Conservation (phyloP, 2,797 vertebrate genomes). For the Apodemus agrarius region DNA sequence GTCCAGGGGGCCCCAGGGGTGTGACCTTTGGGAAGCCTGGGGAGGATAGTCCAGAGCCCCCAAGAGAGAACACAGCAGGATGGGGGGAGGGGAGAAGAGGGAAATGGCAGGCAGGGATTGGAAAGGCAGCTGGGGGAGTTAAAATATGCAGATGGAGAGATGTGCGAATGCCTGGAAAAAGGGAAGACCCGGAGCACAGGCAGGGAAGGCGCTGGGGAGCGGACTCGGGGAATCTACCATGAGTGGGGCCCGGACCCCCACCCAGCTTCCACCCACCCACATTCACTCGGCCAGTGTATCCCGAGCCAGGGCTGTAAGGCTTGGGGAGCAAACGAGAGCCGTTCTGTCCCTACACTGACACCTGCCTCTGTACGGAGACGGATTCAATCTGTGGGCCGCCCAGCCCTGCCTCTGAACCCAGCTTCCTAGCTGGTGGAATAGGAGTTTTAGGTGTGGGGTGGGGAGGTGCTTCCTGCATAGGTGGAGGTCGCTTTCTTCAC, state of each 20-base stretch:
- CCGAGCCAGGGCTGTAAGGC: neutral
- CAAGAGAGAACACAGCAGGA: slow-evolving; percentile 65
- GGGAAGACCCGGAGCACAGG: slow-evolving; percentile 85
- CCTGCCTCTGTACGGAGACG: neutral
- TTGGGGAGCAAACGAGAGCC: neutral
- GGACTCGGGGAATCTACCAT: slow-evolving; percentile 79
- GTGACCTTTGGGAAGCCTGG: slow-evolving; percentile 28
- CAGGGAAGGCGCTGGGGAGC: slow-evolving; percentile 70
- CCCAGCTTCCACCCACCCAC: neutral
- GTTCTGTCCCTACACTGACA: neutral
- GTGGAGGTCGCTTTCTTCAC: neutral
- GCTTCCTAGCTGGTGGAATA: neutral
- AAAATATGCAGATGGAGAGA: slow-evolving; percentile 89
- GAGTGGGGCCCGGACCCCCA: neutral
- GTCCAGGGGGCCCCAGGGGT: neutral
- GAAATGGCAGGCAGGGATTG: slow-evolving; percentile 84
- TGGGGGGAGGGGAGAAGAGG: slow-evolving; percentile 72
- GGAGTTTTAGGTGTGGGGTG: neutral
- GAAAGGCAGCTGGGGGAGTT: slow-evolving; percentile 87
- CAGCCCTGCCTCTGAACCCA: neutral
- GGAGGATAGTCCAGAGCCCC: neutral
- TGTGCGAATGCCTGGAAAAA: slow-evolving; percentile 84
- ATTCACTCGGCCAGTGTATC: neutral
- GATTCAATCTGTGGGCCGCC: neutral
- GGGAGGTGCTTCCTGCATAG: neutral